Base-by-base conservation (phyloP, 2,113 vertebrate genomes). In the Planiliza haematocheilus region DNA sequence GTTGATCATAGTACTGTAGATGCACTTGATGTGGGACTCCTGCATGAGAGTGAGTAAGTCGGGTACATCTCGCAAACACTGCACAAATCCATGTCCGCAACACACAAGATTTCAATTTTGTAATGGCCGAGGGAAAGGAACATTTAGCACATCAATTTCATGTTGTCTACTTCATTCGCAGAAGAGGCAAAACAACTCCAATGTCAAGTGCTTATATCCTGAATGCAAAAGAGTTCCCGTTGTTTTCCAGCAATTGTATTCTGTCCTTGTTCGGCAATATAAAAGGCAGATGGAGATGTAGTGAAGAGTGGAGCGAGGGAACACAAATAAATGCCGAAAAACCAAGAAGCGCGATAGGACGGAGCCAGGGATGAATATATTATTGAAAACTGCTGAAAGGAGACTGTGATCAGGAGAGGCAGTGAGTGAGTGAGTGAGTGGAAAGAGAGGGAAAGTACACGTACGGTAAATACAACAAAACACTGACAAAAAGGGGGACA, bases 1-100 rank as follows among this genome's bases (percentile, higher is more conserved):
- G 63, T 92, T 95, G 74, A 97, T 94, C 95, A 97, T 95, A 43
- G 95, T 94, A 41, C 95, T 94, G 36, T 93, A 97, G 82, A 97
- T 96, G 11, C 93, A 88, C 51, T 86, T 93, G 70, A 96, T 95
- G 89, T 96, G 95, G 8, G 94, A 93, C 45, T 95, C 95, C 96
- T 96, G 87, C 14, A 39, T 1, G 13, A 66, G 49, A 68, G 4
- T 55, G 11, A 7, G 64, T 18, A 30, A 0, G 10, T 17, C 7
- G 17, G 7, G 18, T 16, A 39, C 13, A 61, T 52, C 12, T 24
- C 38, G 16, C 55, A 48, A 53, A 41, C 30, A 9, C 4, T 21
- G 30, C 5, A 30, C 10, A 38, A 8, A 65, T 9, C 6, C 41
- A 50, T 17, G 46, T 11, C 8, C 37, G 39, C 5, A 20, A 56